Percentiles rank a stretch among this genome's conserved stretches.
phyloP scores from a whole-genome alignment of 2,888 invertebrate species.

The Coronaproctus castanopsis region DNA sequence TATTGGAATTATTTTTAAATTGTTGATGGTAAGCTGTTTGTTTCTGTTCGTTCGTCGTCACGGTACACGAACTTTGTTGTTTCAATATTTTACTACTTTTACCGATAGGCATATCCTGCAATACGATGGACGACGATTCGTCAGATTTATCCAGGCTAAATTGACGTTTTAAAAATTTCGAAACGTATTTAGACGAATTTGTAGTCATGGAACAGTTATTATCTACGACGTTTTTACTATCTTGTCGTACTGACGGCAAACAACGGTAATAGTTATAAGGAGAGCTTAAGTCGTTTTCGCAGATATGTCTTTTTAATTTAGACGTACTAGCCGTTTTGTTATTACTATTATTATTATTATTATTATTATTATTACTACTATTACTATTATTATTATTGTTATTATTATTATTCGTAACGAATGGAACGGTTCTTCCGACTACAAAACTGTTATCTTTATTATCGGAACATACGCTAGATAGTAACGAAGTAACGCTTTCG shows the following conservation, averaged over 20 bases:
- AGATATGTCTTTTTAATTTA: background rate
- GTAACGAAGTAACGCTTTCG: background rate
- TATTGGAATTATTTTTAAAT: conserved; percentile 27
- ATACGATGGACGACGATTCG: conserved; percentile 23
- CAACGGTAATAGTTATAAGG: conserved; percentile 57
- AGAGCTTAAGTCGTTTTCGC: conserved; percentile 32
- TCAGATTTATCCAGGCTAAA: conserved; percentile 49
- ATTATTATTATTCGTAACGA: conserved; percentile 2
- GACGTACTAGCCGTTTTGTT: conserved; percentile 1
- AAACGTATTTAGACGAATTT: conserved; percentile 14
- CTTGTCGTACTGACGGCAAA: conserved; percentile 41
- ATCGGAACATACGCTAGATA: background rate
- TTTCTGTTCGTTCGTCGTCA: conserved; percentile 44
- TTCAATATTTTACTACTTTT: conserved; percentile 30
- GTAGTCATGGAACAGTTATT: conserved; percentile 6
- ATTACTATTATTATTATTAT: background rate
- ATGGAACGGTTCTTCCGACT: conserved; percentile 4
- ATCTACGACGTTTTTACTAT: too few species aligned
- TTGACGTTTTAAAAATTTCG: conserved; percentile 36
- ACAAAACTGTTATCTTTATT: background rate
- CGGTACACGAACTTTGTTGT: conserved; percentile 42
- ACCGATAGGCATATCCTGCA: conserved; percentile 6
- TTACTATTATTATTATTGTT: background rate
- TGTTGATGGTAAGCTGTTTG: conserved; percentile 34
- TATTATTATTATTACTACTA: background rate